Evolutionary conservation across 2,113 vertebrate species (phyloP), one percentile per base, ranked within the genome.

Genomic region (Tichodroma muraria): DNA sequence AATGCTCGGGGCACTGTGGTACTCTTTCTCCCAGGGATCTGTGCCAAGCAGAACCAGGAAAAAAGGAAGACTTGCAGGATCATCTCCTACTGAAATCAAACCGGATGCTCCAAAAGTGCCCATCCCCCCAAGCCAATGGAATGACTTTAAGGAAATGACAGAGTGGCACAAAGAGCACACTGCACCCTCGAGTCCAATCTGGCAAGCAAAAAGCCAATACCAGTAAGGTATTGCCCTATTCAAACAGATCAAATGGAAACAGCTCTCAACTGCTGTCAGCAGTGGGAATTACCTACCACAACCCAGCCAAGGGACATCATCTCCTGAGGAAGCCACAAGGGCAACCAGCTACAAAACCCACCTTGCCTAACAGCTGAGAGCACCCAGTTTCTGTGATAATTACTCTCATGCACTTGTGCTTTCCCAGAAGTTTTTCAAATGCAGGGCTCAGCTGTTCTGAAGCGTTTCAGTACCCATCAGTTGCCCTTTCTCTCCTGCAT

Each of bases 61-160:
- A 66, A 77, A 61, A 24, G 33, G 54, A 90, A 40, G 38, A 84
- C 6, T 18, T 64, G 40, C 42, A 84, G 63, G 47, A 91, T 31
- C 89, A 80, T 76, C 94, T 87, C 77, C 65, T 47, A 27, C 60
- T 47, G 11, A 73, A 88, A 75, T 53, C 91, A 64, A 54, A 50
- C 73, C 44, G 50, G 21, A 54, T 65, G 47, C 35, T 76, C 71
- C 19, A 50, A 31, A 92, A 44, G 31, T 44, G 25, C 37, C 25
- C 31, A 49, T 21, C 38, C 64, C 70, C 42, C 79, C 53, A 68
- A 60, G 77, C 11, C 72, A 93, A 11, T 5, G 25, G 42, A 42
- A 52, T 4, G 9, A 38, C 24, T 42, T 0, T 12, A 17, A 59
- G 40, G 59, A 65, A 77, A 56, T 31, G 42, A 65, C 17, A 5